Evolutionary conservation across 1,140 invertebrate genomes (phyloP).

Genomic region (Hyles vespertilio): DNA sequence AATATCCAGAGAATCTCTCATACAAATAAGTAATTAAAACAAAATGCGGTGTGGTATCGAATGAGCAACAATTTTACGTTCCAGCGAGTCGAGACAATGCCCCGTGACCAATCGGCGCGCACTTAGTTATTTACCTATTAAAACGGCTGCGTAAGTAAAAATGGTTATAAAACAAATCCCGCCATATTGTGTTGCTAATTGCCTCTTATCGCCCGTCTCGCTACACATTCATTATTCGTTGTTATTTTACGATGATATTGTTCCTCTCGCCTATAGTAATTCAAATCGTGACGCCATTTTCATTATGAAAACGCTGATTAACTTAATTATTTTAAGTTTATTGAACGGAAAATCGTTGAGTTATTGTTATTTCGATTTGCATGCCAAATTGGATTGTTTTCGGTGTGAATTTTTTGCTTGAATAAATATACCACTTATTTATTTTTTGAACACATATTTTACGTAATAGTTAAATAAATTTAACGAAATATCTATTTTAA

Average conservation of each 20-base stretch:
- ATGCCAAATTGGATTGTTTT: no score
- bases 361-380: no score
- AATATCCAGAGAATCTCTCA: no score
- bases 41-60: no score
- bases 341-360: no score
- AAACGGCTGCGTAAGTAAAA: slow-evolving; percentile 13
- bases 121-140: slow-evolving; percentile 26
- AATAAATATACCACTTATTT: no score
- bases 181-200: slow-evolving; percentile 58
- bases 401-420: no score
- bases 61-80: slow-evolving; percentile 19
- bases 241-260: slow-evolving; percentile 49
- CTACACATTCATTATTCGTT: slow-evolving; percentile 54
- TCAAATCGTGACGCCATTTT: slow-evolving; percentile 38
- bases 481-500: no score
- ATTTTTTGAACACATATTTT: no score
- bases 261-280: slow-evolving; percentile 47
- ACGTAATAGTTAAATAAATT: no score
- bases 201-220: slow-evolving; percentile 50
- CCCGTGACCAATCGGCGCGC: slow-evolving; percentile 21
- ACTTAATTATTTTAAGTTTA: slow-evolving; percentile 10
- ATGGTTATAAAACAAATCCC: slow-evolving; percentile 21
- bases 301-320: slow-evolving; percentile 23
- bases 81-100: slow-evolving; percentile 23
- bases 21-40: no score